Evolutionary conservation across 2,888 invertebrate species (phyloP), one percentile per base, ranked within the genome.

Genomic region (Philaethria dido): DNA sequence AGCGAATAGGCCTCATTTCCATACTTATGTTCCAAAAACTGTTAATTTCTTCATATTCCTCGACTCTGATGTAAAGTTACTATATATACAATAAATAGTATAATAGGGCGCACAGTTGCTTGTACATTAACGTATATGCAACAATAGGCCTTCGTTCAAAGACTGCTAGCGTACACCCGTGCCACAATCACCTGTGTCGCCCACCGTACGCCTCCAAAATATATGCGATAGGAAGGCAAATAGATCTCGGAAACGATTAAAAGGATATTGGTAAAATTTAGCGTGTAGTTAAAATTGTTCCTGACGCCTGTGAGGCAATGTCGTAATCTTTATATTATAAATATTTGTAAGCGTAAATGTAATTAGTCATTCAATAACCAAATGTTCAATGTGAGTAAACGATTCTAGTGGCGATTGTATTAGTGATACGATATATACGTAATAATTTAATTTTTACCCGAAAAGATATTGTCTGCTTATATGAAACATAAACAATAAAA

Each of bases 341-440:
- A 82, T 82, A 80, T 78, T 83, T 83, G 80, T 89, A 89, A 88
- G 88, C 81, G 80, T 87, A 86, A 74, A 81, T 84, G 80, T 86
- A 85, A 83, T 89, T 77, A 90, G 88, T 89, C 84, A 86, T 82
- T 84, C 86, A 88, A 86, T 92, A 92, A 89, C 92, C 92, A 92
- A 92, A 92, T 88, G 89, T 90, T 92, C 87, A 87, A 89, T 89
- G 88, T 89, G 89, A 91, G 89, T 91, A 89, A 90, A 89, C 88
- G 87, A 89, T 86, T 87, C 92, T 92, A 92, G 92, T 89, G 89
- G 89, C 90, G 84, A 90, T 84, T 90, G 90, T 91, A 89, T 89
- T 92, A 92, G 92, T 92, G 92, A 92, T 91, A 92, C 87, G 81
- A 84, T 87, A 92, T 91, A 92, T 92, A 92, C 92, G 92, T 92